These are phyloP conservation scores for Parauchenoglanis ngamensis DNA, from an alignment of 2,797 vertebrate species.

Conservation along the genomic window DNA sequence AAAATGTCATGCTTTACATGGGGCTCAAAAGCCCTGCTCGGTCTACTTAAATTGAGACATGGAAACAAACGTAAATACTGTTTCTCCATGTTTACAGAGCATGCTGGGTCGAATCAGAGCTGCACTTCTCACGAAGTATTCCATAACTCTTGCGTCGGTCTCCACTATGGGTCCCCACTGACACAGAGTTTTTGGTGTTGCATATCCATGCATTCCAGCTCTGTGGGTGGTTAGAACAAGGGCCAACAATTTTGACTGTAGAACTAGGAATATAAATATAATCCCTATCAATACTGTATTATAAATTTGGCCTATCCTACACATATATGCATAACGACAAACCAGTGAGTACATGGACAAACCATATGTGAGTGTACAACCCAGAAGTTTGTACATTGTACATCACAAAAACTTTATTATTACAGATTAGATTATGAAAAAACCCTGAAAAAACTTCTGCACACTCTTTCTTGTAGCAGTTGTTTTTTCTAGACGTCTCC, in stretches of 20 bases:
- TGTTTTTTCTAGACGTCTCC: background rate
- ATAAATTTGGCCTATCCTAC: background rate
- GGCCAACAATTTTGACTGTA: background rate
- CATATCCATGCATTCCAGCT: background rate
- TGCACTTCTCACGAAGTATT: background rate
- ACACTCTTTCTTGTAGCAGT: background rate
- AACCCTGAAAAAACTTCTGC: background rate
- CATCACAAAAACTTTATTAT: background rate
- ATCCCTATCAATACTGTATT: background rate
- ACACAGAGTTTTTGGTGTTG: slow-evolving; percentile 3
- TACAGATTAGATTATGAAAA: no score
- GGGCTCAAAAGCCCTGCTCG: background rate
- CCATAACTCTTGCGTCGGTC: slow-evolving; percentile 11
- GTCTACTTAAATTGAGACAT: slow-evolving; percentile 1
- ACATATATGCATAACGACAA: background rate
- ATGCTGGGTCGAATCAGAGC: background rate
- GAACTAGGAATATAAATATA: background rate
- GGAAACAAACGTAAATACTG: slow-evolving; percentile 5
- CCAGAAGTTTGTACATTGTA: background rate
- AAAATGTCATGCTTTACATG: slow-evolving; percentile 3
- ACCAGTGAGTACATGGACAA: background rate
- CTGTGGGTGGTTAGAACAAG: slow-evolving; percentile 16
- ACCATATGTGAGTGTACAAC: background rate
- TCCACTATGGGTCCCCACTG: background rate
- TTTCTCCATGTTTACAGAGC: slow-evolving; percentile 1